Percentiles rank a stretch among this genome's conserved stretches.
phyloP scores from a whole-genome alignment of 2,888 invertebrate genomes.

The Phytoseiulus persimilis region DNA sequence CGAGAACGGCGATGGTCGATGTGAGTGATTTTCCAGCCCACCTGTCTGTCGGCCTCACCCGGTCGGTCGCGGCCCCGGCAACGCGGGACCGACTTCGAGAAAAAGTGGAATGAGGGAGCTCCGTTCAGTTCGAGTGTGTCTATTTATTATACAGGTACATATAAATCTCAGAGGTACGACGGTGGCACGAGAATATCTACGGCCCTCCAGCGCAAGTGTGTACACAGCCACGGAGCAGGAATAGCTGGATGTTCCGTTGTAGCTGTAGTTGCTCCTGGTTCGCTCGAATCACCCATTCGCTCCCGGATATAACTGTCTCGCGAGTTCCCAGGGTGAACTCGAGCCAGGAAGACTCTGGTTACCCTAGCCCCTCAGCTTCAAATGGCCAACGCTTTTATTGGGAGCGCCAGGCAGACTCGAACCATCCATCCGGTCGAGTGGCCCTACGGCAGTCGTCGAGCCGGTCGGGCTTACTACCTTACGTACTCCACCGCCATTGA shows the following conservation, averaged over 20 bases:
- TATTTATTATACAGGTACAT: neutral
- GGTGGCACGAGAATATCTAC: neutral
- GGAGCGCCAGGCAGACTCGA: too few species aligned
- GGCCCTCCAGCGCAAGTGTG: neutral
- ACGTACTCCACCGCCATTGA: neutral
- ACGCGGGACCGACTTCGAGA: neutral
- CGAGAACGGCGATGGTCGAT: neutral
- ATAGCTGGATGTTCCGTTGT: neutral
- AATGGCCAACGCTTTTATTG: too few species aligned
- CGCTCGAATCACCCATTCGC: neutral
- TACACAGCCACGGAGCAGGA: neutral
- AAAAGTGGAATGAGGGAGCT: neutral
- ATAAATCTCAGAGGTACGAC: neutral
- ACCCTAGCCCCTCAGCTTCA: too few species aligned
- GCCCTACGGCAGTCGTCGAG: neutral
- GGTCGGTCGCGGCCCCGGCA: too few species aligned
- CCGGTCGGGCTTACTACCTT: neutral
- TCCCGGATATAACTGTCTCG: neutral
- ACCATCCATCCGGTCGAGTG: too few species aligned
- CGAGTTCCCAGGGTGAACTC: neutral
- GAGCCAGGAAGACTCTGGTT: neutral
- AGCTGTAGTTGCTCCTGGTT: neutral
- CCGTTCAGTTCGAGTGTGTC: neutral
- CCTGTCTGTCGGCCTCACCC: too few species aligned
- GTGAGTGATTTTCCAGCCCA: neutral